Evolutionary conservation across 2,113 vertebrate genomes (phyloP), one percentile per base, ranked within the genome.

Genomic region (Syngnathus floridae): DNA sequence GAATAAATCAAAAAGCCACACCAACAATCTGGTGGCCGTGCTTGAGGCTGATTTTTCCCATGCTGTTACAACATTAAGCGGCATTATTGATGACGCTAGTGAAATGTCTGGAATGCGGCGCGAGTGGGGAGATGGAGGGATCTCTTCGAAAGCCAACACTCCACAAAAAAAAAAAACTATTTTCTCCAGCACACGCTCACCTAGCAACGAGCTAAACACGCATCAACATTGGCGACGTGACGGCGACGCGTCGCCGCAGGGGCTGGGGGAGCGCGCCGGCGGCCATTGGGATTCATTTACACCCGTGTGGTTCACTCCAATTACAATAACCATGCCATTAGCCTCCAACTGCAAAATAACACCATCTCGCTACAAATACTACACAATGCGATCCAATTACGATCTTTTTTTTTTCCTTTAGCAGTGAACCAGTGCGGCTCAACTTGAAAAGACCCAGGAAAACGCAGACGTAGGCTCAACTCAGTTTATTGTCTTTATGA

Each of bases 201-300:
- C 82, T 85, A 87, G 84, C 83, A 80, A 89, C 84, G 86, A 81
- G 81, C 38, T 82, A 88, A 82, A 87, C 85, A 89, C 78, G 77
- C 78, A 74, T 84, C 84, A 88, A 87, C 85, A 85, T 58, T 75
- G 78, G 73, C 72, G 69, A 69, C 65, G 73, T 69, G 74, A 72
- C 74, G 49, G 41, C 45, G 45, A 64, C 70, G 59, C 60, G 70
- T 68, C 71, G 72, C 73, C 65, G 62, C 79, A 17, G 5, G 26
- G 52, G 26, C 54, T 55, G 26, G 10, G 19, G 9, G 58, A 16
- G 26, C 31, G 12, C 26, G 21, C 13, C 3, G 17, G 19, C 4
- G 57, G 37, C 57, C 37, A n/a, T 40, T 60, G 13, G 12, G 7
- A 65, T 4, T 61, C 59, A 26, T 43, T 61, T 41, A 26, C 7